These are phyloP conservation scores for Grammomys surdaster DNA, from an alignment of 2,113 vertebrate genomes.

Conservation along the genomic window DNA sequence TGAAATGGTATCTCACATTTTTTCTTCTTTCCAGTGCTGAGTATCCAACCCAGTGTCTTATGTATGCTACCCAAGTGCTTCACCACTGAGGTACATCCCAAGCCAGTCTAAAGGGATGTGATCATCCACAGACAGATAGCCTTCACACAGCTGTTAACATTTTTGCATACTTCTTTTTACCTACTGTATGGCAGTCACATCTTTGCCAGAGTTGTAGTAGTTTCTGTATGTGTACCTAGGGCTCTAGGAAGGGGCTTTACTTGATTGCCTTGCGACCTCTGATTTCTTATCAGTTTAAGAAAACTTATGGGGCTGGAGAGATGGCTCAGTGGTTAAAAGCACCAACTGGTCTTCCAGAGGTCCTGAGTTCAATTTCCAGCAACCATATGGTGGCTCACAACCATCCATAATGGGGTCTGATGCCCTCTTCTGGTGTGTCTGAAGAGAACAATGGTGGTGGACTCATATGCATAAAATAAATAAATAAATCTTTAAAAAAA, in stretches of 20 bases:
- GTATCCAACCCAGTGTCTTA: not conserved
- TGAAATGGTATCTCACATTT: not conserved
- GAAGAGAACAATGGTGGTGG: too few species aligned
- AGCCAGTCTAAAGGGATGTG: not conserved
- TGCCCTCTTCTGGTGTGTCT: too few species aligned
- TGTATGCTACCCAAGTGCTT: not conserved
- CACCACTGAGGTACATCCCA: not conserved
- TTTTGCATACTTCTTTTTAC: slow-evolving; percentile 11
- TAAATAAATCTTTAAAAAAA: too few species aligned
- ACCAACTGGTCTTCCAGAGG: too few species aligned
- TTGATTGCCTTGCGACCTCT: not conserved
- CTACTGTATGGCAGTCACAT: not conserved
- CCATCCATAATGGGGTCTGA: too few species aligned
- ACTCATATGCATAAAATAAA: too few species aligned
- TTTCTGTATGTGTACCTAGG: not conserved
- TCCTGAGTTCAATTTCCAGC: too few species aligned
- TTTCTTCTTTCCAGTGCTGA: not conserved
- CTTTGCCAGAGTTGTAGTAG: slow-evolving; percentile 8
- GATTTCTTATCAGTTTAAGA: slow-evolving; percentile 22
- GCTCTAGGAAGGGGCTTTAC: not conserved
- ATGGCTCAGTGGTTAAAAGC: too few species aligned
- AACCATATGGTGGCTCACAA: too few species aligned
- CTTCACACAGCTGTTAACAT: not conserved
- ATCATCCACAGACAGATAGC: not conserved
- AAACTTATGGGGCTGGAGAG: not conserved